Conservation (phyloP, 2,113 vertebrate species). For the Phoxinus phoxinus region DNA sequence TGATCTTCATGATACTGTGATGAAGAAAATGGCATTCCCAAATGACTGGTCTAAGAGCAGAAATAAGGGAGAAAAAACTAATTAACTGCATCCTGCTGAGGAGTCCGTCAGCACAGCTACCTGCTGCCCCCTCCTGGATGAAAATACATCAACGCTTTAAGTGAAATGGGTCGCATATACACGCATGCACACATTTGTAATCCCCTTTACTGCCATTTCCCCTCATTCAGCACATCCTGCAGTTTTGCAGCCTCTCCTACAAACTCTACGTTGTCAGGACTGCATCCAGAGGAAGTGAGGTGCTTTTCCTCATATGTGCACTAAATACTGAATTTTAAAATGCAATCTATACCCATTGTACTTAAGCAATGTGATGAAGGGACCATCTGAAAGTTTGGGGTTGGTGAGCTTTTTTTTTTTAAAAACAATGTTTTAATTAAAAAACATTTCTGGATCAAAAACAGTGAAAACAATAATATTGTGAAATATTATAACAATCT, state of each 20-base stretch:
- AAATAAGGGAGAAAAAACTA: constrained; percentile 71
- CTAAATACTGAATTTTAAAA: not conserved
- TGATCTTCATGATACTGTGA: constrained; percentile 72
- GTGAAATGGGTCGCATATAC: constrained; percentile 48
- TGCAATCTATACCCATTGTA: not conserved
- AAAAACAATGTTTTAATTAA: not conserved
- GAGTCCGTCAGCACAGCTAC: constrained; percentile 28
- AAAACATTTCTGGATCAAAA: not conserved
- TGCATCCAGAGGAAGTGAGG: not conserved
- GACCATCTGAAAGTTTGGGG: not conserved
- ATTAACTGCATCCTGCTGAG: constrained; percentile 62
- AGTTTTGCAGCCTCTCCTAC: not conserved
- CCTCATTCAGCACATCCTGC: not conserved
- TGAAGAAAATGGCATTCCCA: constrained; percentile 64
- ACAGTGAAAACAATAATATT: not conserved
- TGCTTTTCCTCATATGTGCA: not conserved
- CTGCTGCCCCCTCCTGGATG: constrained; percentile 56
- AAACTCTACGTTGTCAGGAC: not conserved
- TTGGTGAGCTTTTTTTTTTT: not conserved
- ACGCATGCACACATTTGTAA: not conserved
- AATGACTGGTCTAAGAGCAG: constrained; percentile 63
- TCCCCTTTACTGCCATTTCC: constrained; percentile 1
- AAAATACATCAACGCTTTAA: not conserved
- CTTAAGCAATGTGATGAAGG: not conserved
- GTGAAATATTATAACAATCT: not conserved